These are phyloP conservation scores for Chrosomus eos DNA, from an alignment of 2,797 vertebrate genomes.

Conservation along the genomic window DNA sequence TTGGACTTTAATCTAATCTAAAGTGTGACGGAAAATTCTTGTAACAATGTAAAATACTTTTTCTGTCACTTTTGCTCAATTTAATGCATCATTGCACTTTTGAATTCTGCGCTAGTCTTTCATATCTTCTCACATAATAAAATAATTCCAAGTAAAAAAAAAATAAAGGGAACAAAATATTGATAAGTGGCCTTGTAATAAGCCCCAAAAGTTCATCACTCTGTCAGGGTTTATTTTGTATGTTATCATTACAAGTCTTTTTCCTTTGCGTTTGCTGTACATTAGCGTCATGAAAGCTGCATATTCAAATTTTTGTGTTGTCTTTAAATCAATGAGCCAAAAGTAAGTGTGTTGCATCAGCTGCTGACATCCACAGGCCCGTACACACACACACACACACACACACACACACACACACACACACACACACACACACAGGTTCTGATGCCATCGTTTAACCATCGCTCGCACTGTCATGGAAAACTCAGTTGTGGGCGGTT, in stretches of 20 bases:
- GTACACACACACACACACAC: constrained; percentile 14
- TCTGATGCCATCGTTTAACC: constrained; percentile 66
- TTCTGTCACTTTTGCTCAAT: neutral
- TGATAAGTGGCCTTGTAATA: neutral
- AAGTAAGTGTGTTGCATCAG: neutral
- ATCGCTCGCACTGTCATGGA: constrained; percentile 79
- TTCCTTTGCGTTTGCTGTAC: neutral
- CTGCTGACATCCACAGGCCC: constrained; percentile 40
- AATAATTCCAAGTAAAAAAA: neutral
- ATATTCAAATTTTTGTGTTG: neutral
- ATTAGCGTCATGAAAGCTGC: neutral
- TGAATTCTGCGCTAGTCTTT: neutral
- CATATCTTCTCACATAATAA: neutral
- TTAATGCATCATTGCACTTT: neutral
- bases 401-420: neutral
- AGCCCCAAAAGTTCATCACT: neutral
- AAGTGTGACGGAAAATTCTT: neutral
- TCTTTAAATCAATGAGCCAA: neutral
- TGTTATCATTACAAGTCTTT: neutral
- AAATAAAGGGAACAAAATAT: neutral
- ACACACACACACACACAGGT: neutral
- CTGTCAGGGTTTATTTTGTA: no score
- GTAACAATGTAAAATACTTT: neutral
- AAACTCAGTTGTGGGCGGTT: constrained; percentile 80
- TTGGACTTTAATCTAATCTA: neutral